Percentiles rank a stretch among this genome's conserved stretches.
These are phyloP conservation scores for Cairina moschata DNA, from an alignment of 2,113 vertebrate species.

Conservation along the genomic window DNA sequence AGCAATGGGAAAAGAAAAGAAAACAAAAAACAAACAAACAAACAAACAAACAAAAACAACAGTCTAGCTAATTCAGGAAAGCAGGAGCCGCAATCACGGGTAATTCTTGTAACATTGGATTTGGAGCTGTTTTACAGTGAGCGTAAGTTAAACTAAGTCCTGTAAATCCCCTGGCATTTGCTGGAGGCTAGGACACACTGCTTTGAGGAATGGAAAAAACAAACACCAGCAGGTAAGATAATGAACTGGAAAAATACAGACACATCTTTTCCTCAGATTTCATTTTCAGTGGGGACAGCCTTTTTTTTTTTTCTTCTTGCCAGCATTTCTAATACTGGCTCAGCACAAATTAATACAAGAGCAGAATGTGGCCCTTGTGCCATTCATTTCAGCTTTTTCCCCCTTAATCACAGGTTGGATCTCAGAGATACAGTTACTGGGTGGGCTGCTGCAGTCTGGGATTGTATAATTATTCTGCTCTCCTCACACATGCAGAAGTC, in stretches of 20 bases:
- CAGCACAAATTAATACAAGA: not conserved
- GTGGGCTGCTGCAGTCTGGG: not conserved
- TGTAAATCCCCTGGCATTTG: not conserved
- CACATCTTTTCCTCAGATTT: not conserved
- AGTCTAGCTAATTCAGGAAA: not conserved
- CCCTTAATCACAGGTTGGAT: not conserved
- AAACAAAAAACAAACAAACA: too few relatives aligned
- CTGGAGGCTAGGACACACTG: not conserved
- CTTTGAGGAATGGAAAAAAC: not conserved
- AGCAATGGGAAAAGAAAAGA: not conserved
- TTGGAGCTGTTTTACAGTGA: not conserved
- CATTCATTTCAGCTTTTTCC: not conserved
- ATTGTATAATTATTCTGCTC: not conserved
- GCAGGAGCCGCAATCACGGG: not conserved
- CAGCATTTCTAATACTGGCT: not conserved
- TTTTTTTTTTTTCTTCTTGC: not conserved
- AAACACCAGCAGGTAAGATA: not conserved
- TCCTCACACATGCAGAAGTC: accelerated
- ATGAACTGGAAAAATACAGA: not conserved
- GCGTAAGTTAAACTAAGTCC: not conserved
- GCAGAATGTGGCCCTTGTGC: not conserved
- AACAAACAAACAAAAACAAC: not conserved
- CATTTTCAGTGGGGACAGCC: not conserved
- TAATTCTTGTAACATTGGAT: not conserved
- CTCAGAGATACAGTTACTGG: not conserved